Percentiles rank a stretch among this genome's conserved stretches.
These are phyloP conservation scores for Ferdinandea cuprea DNA, from an alignment of 2,888 invertebrate species.

Conservation along the genomic window DNA sequence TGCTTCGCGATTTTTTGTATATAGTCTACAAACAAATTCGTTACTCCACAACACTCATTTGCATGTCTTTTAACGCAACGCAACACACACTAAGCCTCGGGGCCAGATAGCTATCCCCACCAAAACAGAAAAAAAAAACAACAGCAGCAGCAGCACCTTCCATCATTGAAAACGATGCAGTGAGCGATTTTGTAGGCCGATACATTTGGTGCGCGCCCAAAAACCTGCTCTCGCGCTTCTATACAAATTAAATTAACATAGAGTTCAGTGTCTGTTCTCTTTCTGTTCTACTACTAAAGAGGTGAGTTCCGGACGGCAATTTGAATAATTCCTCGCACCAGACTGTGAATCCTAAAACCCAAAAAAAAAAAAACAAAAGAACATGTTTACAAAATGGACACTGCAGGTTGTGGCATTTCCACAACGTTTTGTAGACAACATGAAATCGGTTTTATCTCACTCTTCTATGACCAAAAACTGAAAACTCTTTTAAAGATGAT, in stretches of 20 bases:
- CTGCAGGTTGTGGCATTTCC: conserved; percentile 35
- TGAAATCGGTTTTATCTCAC: conserved; percentile 32
- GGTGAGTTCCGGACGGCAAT: conserved; percentile 59
- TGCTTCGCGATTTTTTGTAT: conserved; percentile 71
- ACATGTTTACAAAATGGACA: conserved; percentile 61
- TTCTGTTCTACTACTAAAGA: conserved; percentile 52
- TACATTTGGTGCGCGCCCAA: conserved; percentile 72
- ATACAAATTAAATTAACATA: conserved; percentile 74
- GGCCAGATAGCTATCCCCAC: conserved; percentile 52
- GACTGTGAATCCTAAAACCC: no score
- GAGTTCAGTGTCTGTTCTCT: conserved; percentile 59
- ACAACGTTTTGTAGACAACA: conserved; percentile 45
- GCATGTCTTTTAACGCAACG: conserved; percentile 75
- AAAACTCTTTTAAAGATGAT: conserved; percentile 57
- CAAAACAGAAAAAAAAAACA: no score
- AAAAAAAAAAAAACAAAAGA: no score
- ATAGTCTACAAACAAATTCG: conserved; percentile 50
- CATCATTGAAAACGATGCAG: conserved; percentile 48
- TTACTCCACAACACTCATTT: conserved; percentile 71
- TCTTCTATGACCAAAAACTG: conserved; percentile 46
- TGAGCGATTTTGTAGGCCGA: conserved; percentile 68
- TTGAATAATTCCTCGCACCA: conserved; percentile 66
- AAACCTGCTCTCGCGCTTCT: conserved; percentile 72
- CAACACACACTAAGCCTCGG: conserved; percentile 70
- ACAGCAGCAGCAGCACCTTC: conserved; percentile 29